Evolutionary conservation across 2,113 vertebrate species (phyloP).

Genomic region (Syngnathus typhle): DNA sequence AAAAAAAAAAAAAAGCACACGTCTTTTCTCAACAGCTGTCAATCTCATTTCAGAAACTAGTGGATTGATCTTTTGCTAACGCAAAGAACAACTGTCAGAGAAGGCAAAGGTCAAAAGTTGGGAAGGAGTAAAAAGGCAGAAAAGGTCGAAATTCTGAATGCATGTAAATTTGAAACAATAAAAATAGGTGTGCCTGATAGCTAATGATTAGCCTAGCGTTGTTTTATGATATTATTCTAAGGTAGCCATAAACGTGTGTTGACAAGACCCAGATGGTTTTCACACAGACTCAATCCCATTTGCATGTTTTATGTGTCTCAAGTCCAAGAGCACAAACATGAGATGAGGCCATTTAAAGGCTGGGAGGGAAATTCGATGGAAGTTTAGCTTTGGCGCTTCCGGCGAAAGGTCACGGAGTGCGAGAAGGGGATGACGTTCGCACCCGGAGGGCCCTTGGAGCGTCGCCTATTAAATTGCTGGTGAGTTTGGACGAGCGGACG

Average conservation of each 20-base stretch:
- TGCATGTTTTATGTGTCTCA: slow-evolving; percentile 15
- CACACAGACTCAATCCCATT: slow-evolving; percentile 16
- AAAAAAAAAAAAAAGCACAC: background rate
- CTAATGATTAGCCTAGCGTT: background rate
- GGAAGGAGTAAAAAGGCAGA: background rate
- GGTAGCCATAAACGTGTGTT: slow-evolving; percentile 27
- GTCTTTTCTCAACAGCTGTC: background rate
- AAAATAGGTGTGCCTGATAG: too few species aligned
- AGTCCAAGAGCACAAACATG: background rate
- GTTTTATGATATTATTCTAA: slow-evolving; percentile 8
- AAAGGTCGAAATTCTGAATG: background rate
- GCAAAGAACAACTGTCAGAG: too few species aligned
- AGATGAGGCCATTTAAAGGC: background rate
- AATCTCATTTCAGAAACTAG: background rate
- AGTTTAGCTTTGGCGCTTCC: background rate
- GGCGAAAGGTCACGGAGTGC: background rate
- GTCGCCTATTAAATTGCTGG: background rate
- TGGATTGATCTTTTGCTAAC: too few species aligned
- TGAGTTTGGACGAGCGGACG: background rate
- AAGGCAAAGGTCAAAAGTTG: too few species aligned
- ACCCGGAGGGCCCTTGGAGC: background rate
- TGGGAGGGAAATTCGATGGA: background rate
- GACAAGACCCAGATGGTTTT: slow-evolving; percentile 15
- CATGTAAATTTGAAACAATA: too few species aligned
- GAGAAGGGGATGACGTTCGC: background rate